phyloP scores from a whole-genome alignment of 1,140 invertebrate genomes.

The Ganaspis sp. region DNA sequence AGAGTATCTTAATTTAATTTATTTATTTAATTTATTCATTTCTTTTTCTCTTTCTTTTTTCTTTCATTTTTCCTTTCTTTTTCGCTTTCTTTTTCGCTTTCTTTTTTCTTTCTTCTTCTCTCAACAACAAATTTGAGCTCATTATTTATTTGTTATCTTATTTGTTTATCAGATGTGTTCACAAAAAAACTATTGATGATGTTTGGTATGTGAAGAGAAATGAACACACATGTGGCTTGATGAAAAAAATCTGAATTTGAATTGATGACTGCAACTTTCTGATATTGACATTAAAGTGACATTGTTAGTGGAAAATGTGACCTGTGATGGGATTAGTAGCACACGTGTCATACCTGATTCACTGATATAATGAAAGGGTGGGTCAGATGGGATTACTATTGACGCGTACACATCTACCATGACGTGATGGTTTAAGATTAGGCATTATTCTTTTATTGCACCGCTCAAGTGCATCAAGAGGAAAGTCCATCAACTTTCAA shows the following conservation, averaged over 20 bases:
- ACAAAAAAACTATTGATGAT: no score
- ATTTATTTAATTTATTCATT: no score
- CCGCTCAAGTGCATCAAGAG: neutral
- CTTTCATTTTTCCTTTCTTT: no score
- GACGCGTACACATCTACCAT: neutral
- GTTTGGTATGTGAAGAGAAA: no score
- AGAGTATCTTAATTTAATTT: no score
- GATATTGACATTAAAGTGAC: neutral
- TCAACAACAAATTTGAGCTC: no score
- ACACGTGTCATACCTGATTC: slow-evolving; percentile 10
- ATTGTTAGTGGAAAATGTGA: neutral
- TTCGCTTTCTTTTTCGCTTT: no score
- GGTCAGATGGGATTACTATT: slow-evolving; percentile 16
- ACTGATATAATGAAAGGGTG: slow-evolving; percentile 1
- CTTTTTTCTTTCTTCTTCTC: no score
- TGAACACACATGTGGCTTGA: no score
- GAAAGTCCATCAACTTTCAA: neutral
- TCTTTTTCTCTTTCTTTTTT: no score
- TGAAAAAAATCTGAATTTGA: neutral
- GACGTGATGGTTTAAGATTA: slow-evolving; percentile 6
- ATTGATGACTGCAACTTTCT: neutral
- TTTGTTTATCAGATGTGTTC: no score
- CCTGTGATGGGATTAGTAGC: neutral
- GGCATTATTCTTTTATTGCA: neutral
- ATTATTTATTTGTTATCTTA: no score